Percentiles rank a stretch among this genome's conserved stretches.
phyloP scores from a whole-genome alignment of 2,113 vertebrate species.

The Bolborhynchus lineola region DNA sequence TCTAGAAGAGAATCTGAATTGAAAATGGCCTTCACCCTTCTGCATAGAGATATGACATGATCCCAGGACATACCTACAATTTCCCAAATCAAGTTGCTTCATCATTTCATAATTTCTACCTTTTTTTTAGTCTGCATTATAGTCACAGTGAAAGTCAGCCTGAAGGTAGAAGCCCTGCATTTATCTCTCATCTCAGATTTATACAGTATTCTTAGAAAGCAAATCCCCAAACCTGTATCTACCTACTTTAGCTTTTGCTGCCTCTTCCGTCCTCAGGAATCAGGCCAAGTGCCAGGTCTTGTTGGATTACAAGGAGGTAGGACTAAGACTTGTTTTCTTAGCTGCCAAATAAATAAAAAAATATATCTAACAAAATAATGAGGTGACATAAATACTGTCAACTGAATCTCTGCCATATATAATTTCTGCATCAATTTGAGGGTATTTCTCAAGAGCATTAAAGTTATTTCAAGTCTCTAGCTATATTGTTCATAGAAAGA shows the following conservation, averaged over 20 bases:
- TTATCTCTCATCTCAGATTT: background rate
- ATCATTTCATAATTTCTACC: background rate
- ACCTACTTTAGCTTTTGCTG: background rate
- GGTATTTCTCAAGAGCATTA: background rate
- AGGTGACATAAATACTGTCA: background rate
- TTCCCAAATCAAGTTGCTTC: background rate
- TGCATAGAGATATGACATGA: fast-evolving
- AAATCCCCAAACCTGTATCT: background rate
- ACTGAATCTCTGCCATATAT: background rate
- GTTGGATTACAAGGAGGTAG: background rate
- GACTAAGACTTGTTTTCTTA: background rate
- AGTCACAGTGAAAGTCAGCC: background rate
- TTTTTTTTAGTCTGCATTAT: background rate
- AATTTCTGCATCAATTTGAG: background rate
- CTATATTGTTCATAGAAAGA: background rate
- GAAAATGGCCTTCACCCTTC: background rate
- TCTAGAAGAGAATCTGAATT: background rate
- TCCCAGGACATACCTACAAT: background rate
- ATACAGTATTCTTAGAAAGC: background rate
- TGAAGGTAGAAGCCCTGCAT: background rate
- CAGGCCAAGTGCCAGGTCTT: background rate
- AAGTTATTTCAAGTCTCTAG: background rate
- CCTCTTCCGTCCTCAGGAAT: background rate
- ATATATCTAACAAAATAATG: background rate
- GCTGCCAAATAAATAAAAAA: background rate